Evolutionary conservation across 2,797 vertebrate genomes (phyloP), one percentile per base, ranked within the genome.

Genomic region (Apogon hyalosoma): DNA sequence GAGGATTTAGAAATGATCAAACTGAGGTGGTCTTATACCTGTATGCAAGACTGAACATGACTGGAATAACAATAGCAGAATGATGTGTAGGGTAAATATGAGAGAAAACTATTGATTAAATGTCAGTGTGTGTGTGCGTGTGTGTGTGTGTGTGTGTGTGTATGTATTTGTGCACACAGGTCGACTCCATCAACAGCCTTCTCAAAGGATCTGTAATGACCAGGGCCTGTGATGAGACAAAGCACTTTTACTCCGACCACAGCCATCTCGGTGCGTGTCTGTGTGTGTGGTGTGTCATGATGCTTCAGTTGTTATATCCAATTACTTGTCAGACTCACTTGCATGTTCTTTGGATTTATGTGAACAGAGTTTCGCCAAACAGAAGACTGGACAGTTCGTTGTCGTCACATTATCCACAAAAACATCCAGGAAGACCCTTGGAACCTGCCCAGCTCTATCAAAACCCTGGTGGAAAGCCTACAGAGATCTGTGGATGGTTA

Each of bases 361-460:
- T 71, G 19, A 63, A 49, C 88, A 99, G 98, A 99, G 87, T 97
- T 98, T 86, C 95, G 96, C 13, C 95, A 98, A 82, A 96, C 96
- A 5, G 97, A 98, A 63, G 97, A 99, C 80, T 96, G 94, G 87
- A 97, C 96, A 0, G 75, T 93, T 18, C 94, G 95, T 12, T 97
- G 94, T 68, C 93, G 96, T 40, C 91, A 87, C 69, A 79, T 97
- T 46, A 97, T 99, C 80, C 96, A 97, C 87, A 95, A 97, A 85
- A 98, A 98, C 88, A 96, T 99, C 87, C 96, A 97, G 84, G 97
- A 99, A 89, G 98, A 99, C 90, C 98, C 98, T 10, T 99, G 98
- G 98, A 99, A 98, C 92, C 95, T 99, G 38, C 98, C 98, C n/a
- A 88, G 60, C 86, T 96, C 97, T n/a, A 99, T 99, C 87, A 96